Evolutionary conservation across 35 echinoderm and acorn worm species (phyloP).

Genomic region (Anneissia japonica): DNA sequence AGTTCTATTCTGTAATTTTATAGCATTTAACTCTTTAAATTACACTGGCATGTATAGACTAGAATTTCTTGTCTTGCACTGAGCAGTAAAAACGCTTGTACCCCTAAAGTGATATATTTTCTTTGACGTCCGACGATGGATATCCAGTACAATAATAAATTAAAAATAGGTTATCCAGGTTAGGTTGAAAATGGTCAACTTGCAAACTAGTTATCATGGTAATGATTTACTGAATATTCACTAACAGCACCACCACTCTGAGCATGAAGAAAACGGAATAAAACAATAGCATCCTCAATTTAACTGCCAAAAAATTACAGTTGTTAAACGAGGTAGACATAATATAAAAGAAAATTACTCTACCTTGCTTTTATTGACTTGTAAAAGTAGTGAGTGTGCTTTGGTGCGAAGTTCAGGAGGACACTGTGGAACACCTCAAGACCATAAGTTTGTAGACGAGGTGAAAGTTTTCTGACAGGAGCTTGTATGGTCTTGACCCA

Average conservation of each 20-base stretch:
- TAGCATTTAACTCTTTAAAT: neutral
- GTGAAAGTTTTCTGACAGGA: neutral
- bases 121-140: too few species aligned
- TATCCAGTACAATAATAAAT: too few species aligned
- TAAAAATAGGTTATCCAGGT: too few species aligned
- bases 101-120: neutral
- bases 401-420: slow-evolving; percentile 18
- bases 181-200: too few species aligned
- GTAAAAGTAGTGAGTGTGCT: slow-evolving; percentile 12
- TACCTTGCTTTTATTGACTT: slow-evolving; percentile 22
- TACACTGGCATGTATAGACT: neutral
- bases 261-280: neutral
- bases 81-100: too few species aligned
- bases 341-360: too few species aligned
- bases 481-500: neutral
- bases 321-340: neutral
- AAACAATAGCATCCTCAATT: neutral
- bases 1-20: slow-evolving; percentile 5
- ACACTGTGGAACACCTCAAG: slow-evolving; percentile 10
- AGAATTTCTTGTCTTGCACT: neutral
- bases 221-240: too few species aligned
- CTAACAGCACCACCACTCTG: too few species aligned
- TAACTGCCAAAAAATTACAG: neutral
- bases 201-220: too few species aligned
- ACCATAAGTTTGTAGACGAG: neutral